Evolutionary conservation across 2,113 vertebrate species (phyloP), one percentile per base, ranked within the genome.

Genomic region (Antennarius striatus): DNA sequence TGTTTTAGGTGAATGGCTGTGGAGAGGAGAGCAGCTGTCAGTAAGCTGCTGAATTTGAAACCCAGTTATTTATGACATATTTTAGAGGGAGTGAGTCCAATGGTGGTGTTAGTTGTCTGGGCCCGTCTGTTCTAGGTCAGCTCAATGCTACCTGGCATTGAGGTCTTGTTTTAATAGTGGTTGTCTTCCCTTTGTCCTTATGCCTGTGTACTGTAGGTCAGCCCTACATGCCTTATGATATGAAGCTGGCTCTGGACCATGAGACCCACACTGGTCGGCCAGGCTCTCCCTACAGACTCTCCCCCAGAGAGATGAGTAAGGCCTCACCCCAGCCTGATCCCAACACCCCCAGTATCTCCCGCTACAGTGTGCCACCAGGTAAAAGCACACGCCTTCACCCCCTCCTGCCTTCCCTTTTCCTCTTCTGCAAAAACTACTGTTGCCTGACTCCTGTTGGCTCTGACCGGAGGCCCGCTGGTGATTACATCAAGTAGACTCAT

Each of bases 311-410:
- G 80, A 89, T 92, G 80, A 94, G 91, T 89, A 95, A 92, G 90
- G 93, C 92, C 68, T 93, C 93, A 39, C 93, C 94, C 32, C 94
- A 94, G 84, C 93, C 93, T 2, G 92, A 94, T 58, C 79, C 83
- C 82, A 83, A 92, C 58, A 53, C 65, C 80, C 79, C 81, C 91
- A 93, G 90, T 64, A 69, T 92, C 71, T 84, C 91, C 59, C 90
- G 92, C 76, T 95, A 90, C 87, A 95, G 94, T 88, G 93, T 95
- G 87, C 95, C 92, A 0, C 95, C 95, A 95, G 96, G 95, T 96
- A 94, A 92, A 82, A 84, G 81, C 75, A 77, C 75, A 82, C 72
- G 64, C 78, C 48, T 77, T 58, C 67, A 64, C 69, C 66, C 57
- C 51, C 62, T 51, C 54, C 66, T 59, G 57, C 49, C 55, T 58